phyloP scores from a whole-genome alignment of 2,113 vertebrate species.

The Plecotus auritus region DNA sequence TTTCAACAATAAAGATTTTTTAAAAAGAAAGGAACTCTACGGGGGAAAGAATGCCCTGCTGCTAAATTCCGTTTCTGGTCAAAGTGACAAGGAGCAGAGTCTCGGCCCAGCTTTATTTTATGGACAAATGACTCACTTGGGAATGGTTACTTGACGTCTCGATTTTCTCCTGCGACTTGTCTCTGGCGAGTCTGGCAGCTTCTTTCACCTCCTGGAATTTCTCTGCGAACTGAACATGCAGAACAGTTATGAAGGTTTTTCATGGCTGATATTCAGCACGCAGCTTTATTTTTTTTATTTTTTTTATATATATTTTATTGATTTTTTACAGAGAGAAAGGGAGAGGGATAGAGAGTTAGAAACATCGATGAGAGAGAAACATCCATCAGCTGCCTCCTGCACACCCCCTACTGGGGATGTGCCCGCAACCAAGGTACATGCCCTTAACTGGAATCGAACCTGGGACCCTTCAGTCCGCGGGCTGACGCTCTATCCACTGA shows the following conservation, averaged over 20 bases:
- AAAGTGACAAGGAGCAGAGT: background rate
- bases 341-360: too few species aligned
- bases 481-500: too few species aligned
- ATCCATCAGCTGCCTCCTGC: too few species aligned
- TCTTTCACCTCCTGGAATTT: conserved; percentile 99
- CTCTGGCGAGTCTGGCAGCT: conserved; percentile 91
- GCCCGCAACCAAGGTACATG: too few species aligned
- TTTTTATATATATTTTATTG: too few species aligned
- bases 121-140: conserved; percentile 82
- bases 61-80: background rate
- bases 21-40: too few species aligned
- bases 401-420: too few species aligned
- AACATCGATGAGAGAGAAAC: too few species aligned
- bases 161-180: conserved; percentile 95
- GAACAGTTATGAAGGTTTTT: background rate
- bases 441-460: too few species aligned
- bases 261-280: background rate
- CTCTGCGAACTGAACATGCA: conserved; percentile 92
- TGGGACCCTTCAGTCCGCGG: too few species aligned
- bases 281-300: background rate
- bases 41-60: background rate
- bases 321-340: too few species aligned
- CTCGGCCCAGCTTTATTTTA: background rate
- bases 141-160: conserved; percentile 94
- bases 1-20: too few species aligned